Percentiles rank a stretch among this genome's conserved stretches.
These are phyloP conservation scores for Lochmaea capreae DNA, from an alignment of 2,888 invertebrate species.

Conservation along the genomic window DNA sequence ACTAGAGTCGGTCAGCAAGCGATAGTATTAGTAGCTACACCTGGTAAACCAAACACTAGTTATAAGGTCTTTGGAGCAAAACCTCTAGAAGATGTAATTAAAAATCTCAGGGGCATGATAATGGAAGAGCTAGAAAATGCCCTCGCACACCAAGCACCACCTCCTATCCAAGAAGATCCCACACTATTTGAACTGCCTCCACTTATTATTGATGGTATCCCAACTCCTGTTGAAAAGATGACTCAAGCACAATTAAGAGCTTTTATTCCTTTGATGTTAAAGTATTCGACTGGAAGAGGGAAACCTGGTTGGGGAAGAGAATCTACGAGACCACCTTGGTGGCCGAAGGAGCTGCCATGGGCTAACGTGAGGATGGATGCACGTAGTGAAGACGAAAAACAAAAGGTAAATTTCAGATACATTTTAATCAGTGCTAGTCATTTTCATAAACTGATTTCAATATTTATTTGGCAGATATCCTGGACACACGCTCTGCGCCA, in stretches of 20 bases:
- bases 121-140: conserved; percentile 96
- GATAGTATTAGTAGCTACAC: conserved; percentile 94
- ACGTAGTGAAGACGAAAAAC: conserved; percentile 94
- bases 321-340: conserved; percentile 96
- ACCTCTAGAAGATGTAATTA: conserved; percentile 95
- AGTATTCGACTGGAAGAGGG: conserved; percentile 95
- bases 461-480: conserved; percentile 78
- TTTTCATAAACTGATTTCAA: not conserved
- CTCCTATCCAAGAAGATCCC: conserved; percentile 88
- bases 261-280: conserved; percentile 97
- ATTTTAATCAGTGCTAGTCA: not conserved
- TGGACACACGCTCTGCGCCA: conserved; percentile 98
- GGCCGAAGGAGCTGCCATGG: conserved; percentile 98
- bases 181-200: conserved; percentile 95
- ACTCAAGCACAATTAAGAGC: conserved; percentile 96
- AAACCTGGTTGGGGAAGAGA: conserved; percentile 99
- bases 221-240: conserved; percentile 99
- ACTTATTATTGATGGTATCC: conserved; percentile 96
- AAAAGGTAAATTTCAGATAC: conserved; percentile 76
- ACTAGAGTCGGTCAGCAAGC: conserved; percentile 98
- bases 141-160: conserved; percentile 92
- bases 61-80: conserved; percentile 98
- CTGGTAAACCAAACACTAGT: conserved; percentile 95
- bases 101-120: conserved; percentile 89
- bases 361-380: conserved; percentile 98